phyloP scores from a whole-genome alignment of 2,888 invertebrate genomes.

The Drosophila pseudotalamancana region DNA sequence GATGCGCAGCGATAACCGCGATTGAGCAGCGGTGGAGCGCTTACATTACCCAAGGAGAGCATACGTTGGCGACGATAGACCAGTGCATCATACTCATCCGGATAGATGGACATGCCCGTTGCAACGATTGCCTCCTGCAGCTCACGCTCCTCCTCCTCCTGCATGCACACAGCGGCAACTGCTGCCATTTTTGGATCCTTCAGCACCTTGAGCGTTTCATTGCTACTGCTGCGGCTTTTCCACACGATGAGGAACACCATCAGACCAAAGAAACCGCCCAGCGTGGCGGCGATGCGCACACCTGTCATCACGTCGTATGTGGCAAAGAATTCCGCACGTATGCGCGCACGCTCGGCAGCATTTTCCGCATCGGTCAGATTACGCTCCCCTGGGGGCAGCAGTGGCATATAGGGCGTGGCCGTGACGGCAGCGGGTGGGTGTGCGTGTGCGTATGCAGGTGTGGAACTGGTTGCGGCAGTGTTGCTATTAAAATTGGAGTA shows the following conservation, averaged over 20 bases:
- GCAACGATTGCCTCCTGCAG: constrained; percentile 90
- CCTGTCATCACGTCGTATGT: constrained; percentile 98
- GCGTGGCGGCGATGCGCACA: constrained; percentile 94
- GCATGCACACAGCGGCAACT: constrained; percentile 91
- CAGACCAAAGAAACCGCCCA: constrained; percentile 95
- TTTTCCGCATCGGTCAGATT: constrained; percentile 79
- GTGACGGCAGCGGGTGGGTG: constrained; percentile 54
- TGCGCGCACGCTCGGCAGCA: constrained; percentile 87
- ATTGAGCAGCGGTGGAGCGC: constrained; percentile 85
- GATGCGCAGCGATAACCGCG: constrained; percentile 87
- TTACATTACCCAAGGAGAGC: constrained; percentile 89
- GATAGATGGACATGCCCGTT: constrained; percentile 85
- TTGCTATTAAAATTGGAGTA: constrained; percentile 33
- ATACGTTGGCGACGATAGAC: constrained; percentile 85
- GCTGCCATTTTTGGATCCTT: constrained; percentile 93
- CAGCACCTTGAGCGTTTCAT: constrained; percentile 88
- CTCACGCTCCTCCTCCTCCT: constrained; percentile 90
- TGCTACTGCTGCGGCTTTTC: constrained; percentile 93
- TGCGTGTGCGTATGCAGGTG: constrained; percentile 28
- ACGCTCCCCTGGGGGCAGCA: constrained; percentile 66
- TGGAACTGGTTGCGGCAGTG: constrained; percentile 49
- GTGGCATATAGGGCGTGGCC: constrained; percentile 66
- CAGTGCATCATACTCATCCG: constrained; percentile 85
- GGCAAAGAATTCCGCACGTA: constrained; percentile 92
- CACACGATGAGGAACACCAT: constrained; percentile 96